These are phyloP conservation scores for Crax fasciolata DNA, from an alignment of 2,797 vertebrate genomes.

Conservation along the genomic window DNA sequence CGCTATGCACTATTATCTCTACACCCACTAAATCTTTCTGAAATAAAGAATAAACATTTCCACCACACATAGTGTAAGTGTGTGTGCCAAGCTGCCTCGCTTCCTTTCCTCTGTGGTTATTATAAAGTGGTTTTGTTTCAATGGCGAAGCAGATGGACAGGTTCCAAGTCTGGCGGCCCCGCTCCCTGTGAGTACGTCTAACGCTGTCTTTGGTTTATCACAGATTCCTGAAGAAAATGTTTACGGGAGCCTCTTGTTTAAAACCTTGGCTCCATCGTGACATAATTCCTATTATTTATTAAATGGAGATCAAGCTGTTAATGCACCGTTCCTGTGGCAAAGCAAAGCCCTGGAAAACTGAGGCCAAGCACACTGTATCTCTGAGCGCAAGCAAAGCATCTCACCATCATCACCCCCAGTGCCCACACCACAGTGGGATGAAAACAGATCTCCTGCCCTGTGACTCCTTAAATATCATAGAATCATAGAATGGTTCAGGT, in stretches of 20 bases:
- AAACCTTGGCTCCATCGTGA: conserved; percentile 28
- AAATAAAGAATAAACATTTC: conserved; percentile 79
- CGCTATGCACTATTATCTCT: conserved; percentile 71
- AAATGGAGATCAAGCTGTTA: conserved; percentile 64
- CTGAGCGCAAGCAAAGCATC: rapidly evolving
- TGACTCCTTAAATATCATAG: not conserved
- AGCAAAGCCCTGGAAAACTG: not conserved
- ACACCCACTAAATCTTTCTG: conserved; percentile 78
- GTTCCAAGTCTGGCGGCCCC: conserved; percentile 60
- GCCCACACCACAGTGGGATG: rapidly evolving
- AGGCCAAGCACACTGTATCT: not conserved
- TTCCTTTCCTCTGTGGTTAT: conserved; percentile 69
- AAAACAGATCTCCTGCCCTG: not conserved
- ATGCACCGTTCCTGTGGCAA: conserved; percentile 28
- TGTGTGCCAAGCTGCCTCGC: conserved; percentile 59
- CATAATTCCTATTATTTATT: conserved; percentile 62
- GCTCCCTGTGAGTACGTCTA: not conserved
- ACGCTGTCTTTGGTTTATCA: conserved; percentile 54
- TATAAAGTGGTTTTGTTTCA: conserved; percentile 74
- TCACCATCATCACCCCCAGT: not conserved
- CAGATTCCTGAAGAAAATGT: conserved; percentile 70
- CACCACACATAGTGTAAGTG: conserved; percentile 68
- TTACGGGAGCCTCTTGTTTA: conserved; percentile 71
- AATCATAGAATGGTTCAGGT: too few species aligned
- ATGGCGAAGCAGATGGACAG: conserved; percentile 64